Evolutionary conservation across 1,140 invertebrate species (phyloP).

Genomic region (Megathymus violae): DNA sequence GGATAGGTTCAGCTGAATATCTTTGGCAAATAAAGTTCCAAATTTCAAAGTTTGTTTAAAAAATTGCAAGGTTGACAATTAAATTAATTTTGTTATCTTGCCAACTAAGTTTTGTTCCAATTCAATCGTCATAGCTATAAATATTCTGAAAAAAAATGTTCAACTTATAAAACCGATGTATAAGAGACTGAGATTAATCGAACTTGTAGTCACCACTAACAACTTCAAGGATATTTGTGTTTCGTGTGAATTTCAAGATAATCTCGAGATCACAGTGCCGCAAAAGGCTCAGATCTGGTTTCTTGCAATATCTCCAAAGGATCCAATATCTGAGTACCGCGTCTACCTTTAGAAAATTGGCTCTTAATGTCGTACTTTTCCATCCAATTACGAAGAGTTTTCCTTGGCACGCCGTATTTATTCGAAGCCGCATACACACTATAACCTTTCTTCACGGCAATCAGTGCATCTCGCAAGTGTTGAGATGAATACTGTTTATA

Average conservation of each 20-base stretch:
- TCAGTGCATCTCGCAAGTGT: conserved; percentile 72
- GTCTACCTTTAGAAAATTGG: conserved; percentile 78
- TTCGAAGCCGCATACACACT: conserved; percentile 80
- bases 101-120: no score
- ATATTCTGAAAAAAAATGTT: neutral
- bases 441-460: conserved; percentile 78
- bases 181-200: no score
- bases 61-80: no score
- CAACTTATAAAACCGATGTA: conserved; percentile 7
- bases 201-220: no score
- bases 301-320: conserved; percentile 68
- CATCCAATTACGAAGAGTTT: conserved; percentile 81
- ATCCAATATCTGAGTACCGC: conserved; percentile 68
- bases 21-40: no score
- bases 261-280: conserved; percentile 34
- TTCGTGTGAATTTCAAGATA: neutral
- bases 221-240: neutral
- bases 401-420: conserved; percentile 78
- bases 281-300: conserved; percentile 54
- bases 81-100: no score
- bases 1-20: no score
- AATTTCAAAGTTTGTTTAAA: no score
- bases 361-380: conserved; percentile 82
- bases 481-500: conserved; percentile 81
- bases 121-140: no score